Evolutionary conservation across 2,888 invertebrate species (phyloP).

Genomic region (Myopa testacea): DNA sequence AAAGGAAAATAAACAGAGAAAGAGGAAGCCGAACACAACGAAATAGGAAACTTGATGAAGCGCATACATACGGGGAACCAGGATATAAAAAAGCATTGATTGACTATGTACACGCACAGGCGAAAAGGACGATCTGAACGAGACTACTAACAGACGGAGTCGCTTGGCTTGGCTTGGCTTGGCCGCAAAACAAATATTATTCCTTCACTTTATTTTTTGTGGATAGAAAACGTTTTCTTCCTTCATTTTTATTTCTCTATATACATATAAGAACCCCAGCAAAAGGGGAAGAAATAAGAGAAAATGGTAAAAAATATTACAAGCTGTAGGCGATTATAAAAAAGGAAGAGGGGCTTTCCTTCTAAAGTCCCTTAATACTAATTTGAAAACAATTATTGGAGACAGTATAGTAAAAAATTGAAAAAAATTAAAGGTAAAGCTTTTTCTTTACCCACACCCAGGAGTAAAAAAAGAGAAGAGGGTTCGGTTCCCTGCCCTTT

Average conservation of each 20-base stretch:
- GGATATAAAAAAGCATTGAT: background rate
- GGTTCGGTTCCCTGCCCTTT: background rate
- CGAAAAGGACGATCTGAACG: background rate
- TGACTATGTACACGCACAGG: background rate
- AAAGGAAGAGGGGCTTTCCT: no score
- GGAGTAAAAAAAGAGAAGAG: background rate
- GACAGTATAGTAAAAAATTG: background rate
- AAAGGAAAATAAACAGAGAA: background rate
- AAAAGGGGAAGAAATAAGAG: background rate
- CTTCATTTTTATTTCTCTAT: background rate
- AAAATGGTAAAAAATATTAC: background rate
- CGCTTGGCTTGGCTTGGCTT: no score
- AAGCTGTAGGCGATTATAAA: background rate
- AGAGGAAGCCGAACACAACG: background rate
- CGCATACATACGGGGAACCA: background rate
- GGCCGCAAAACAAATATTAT: background rate
- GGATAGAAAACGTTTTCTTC: background rate
- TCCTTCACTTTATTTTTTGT: background rate
- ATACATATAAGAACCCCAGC: background rate
- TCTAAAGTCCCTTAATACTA: background rate
- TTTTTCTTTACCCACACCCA: background rate
- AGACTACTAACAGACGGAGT: background rate
- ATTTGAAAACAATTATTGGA: slow-evolving; percentile 33
- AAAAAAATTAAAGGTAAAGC: background rate
- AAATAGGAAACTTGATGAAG: background rate